Percentiles rank a stretch among this genome's conserved stretches.
Evolutionary conservation across 2,113 vertebrate species (phyloP).

Genomic region (Tetraodon nigroviridis): DNA sequence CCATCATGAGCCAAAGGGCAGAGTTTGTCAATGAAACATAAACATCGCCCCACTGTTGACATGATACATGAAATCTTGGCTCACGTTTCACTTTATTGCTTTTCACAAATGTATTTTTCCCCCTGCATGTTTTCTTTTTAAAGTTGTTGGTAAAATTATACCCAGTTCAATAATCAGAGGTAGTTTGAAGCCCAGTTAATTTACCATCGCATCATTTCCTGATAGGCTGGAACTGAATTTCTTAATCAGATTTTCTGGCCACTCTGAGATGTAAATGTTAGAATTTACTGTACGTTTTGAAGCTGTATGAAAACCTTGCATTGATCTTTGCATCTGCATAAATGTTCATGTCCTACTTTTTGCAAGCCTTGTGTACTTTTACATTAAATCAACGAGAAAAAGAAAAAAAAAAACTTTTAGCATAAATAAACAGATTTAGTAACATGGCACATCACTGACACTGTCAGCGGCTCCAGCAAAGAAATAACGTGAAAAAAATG

Average conservation of each 20-base stretch:
- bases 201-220: conserved; percentile 16
- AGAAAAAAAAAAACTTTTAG: no score
- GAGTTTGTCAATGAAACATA: neutral
- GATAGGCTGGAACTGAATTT: neutral
- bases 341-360: no score
- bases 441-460: conserved; percentile 6
- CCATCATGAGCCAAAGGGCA: conserved; percentile 12
- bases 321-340: no score
- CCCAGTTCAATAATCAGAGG: conserved; percentile 1
- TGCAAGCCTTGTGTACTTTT: no score
- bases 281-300: no score
- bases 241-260: no score
- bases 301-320: no score
- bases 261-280: no score
- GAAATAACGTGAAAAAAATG: conserved; percentile 5
- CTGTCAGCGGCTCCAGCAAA: conserved; percentile 6
- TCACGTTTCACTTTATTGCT: conserved; percentile 1
- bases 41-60: neutral
- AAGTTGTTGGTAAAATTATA: conserved; percentile 2
- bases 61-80: neutral
- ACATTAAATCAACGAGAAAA: no score
- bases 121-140: neutral
- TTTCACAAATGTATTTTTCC: neutral
- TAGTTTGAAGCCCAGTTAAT: conserved; percentile 4
- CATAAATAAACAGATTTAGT: conserved; percentile 11